A percentile compares a stretch with the other conserved stretches of the same genome.
Evolutionary conservation across 2,113 vertebrate species (phyloP).

Genomic region (Gulo gulo): DNA sequence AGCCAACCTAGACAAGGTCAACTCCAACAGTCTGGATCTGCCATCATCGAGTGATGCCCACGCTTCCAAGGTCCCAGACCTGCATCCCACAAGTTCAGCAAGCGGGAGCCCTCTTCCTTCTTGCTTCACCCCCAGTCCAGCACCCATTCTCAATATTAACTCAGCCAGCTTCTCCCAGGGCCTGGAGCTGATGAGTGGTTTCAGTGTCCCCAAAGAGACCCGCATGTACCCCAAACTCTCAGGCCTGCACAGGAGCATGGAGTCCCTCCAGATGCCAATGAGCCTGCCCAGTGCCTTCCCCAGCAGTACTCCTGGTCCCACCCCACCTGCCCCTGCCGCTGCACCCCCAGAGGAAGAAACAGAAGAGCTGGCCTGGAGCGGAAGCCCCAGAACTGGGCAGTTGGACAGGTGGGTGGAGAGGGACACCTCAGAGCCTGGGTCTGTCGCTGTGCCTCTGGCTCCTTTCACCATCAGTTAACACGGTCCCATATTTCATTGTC

Average conservation of each 20-base stretch:
- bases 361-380: slow-evolving; percentile 84
- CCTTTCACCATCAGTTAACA: fast-evolving
- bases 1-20: slow-evolving; percentile 93
- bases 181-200: slow-evolving; percentile 88
- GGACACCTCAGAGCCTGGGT: not conserved
- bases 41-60: slow-evolving; percentile 86
- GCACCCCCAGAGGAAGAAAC: slow-evolving; percentile 76
- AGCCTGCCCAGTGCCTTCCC: slow-evolving; percentile 89
- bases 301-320: slow-evolving; percentile 77
- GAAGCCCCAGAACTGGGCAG: slow-evolving; percentile 81
- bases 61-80: slow-evolving; percentile 89
- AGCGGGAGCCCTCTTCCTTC: slow-evolving; percentile 74
- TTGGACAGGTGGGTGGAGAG: slow-evolving; percentile 81
- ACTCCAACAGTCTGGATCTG: slow-evolving; percentile 91
- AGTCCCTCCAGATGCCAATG: slow-evolving; percentile 94
- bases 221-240: slow-evolving; percentile 93
- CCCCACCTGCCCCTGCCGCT: slow-evolving; percentile 62
- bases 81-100: slow-evolving; percentile 75
- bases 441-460: too few species aligned
- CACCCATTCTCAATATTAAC: slow-evolving; percentile 95
- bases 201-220: slow-evolving; percentile 84
- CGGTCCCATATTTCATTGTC: fast-evolving
- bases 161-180: slow-evolving; percentile 91
- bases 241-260: slow-evolving; percentile 95
- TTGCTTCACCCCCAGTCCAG: slow-evolving; percentile 93